Conservation (phyloP, 1,140 invertebrate species). For the Oncopeltus fasciatus region DNA sequence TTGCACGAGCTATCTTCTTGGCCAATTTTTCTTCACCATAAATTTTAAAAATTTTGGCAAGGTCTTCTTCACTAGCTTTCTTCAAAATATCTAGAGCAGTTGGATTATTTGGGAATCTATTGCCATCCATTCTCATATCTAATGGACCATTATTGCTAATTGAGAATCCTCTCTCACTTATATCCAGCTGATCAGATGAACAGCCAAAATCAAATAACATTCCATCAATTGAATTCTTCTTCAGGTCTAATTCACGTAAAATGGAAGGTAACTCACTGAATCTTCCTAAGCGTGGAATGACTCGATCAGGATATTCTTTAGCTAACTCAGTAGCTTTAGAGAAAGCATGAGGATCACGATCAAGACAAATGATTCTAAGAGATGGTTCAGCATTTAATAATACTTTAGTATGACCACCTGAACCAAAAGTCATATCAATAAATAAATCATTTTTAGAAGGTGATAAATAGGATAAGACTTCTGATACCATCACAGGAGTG, state of each 20-base stretch:
- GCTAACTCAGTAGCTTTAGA: constrained; percentile 46
- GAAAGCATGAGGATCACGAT: constrained; percentile 71
- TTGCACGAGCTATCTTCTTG: constrained; percentile 70
- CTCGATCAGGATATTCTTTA: constrained; percentile 45
- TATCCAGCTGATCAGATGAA: constrained; percentile 89
- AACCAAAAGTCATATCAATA: constrained; percentile 88
- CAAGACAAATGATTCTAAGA: constrained; percentile 60
- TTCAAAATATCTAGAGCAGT: constrained; percentile 78
- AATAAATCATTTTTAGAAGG: constrained; percentile 42
- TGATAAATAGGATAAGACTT: constrained; percentile 52
- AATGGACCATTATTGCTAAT: constrained; percentile 69
- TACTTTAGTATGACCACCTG: constrained; percentile 67
- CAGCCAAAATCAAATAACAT: constrained; percentile 89
- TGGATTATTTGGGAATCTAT: constrained; percentile 47
- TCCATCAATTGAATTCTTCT: constrained; percentile 58
- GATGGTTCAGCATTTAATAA: constrained; percentile 40
- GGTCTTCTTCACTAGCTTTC: constrained; percentile 55
- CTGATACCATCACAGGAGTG: constrained; percentile 53
- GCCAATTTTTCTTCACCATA: constrained; percentile 86
- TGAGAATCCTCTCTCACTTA: constrained; percentile 67
- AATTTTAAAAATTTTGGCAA: constrained; percentile 67
- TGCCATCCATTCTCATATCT: constrained; percentile 91
- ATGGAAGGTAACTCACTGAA: constrained; percentile 74
- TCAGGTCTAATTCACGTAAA: constrained; percentile 41
- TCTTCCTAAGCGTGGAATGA: constrained; percentile 64